Base-by-base conservation (phyloP, 2,888 invertebrate genomes). In the Erebia palarica region DNA sequence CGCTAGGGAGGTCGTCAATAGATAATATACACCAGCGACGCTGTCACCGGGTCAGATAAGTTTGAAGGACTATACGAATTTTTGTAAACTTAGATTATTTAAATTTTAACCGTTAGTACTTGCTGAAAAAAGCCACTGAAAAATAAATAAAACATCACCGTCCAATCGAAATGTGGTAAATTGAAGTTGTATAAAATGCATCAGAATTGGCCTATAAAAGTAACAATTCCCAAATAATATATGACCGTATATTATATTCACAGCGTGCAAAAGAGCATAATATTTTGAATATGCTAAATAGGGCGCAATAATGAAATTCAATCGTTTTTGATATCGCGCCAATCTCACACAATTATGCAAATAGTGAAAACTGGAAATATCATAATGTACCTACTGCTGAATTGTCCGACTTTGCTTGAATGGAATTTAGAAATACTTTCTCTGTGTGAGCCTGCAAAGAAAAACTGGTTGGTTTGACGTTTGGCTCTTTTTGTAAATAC, bases 281-380 rank as follows among this genome's bases (percentile, higher is more conserved):
- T 21, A 63, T 63, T 63, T 63, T 63, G 63, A 63, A 63, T 63
- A 63, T 63, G 63, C 49, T 63, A 63, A 63, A 63, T 63, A 49
- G 14, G 27, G 47, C 63, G 49, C 14, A 63, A 49, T 63, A 49
- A 63, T 63, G 49, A 11, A 63, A 63, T 63, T 63, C 63, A 63
- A 63, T 63, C 63, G 63, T 63, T 63, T 63, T 63, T 63, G 63
- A 63, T 63, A 63, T 61, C 61, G 44, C 61, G 61, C 61, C 61
- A 61, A 61, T 63, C 63, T 63, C 18, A 47, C 49, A 47, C 49
- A 63, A 63, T 63, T 63, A 63, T 63, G 63, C 63, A 63, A 63
- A 63, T 63, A 14, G 49, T 47, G 49, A 7, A 63, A 63, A 63
- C 47, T 63, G 49, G 49, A 21, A 63, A 63, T 63, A 49, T 49